These are phyloP conservation scores for Pygmarrhopalites habei DNA, from an alignment of 1,140 invertebrate genomes.

Conservation along the genomic window DNA sequence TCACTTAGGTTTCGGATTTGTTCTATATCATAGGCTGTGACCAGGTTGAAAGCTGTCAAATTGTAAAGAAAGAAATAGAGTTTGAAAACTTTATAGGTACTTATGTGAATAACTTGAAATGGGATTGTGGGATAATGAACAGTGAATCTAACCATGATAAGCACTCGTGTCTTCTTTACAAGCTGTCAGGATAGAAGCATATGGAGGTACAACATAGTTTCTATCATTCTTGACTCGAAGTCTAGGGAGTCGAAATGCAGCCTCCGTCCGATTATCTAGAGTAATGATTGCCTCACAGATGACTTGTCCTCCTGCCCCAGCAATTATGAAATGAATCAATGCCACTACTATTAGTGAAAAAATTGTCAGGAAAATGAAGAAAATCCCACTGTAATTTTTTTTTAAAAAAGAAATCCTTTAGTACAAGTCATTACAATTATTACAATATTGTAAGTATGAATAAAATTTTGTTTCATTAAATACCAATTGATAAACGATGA, in stretches of 20 bases:
- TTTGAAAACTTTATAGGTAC: too few relatives aligned
- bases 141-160: too few relatives aligned
- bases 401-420: background rate
- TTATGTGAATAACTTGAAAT: too few relatives aligned
- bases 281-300: slow-evolving; percentile 27
- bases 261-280: slow-evolving; percentile 33
- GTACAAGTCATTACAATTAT: background rate
- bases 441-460: background rate
- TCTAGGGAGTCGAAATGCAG: slow-evolving; percentile 23
- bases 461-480: background rate
- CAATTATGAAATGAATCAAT: slow-evolving; percentile 21
- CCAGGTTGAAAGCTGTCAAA: slow-evolving; percentile 29
- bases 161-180: slow-evolving; percentile 23
- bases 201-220: slow-evolving; percentile 28
- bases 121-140: too few relatives aligned
- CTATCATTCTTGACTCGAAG: slow-evolving; percentile 17
- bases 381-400: slow-evolving; percentile 25
- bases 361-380: slow-evolving; percentile 29
- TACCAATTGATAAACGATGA: slow-evolving; percentile 35
- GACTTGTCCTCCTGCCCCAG: slow-evolving; percentile 26
- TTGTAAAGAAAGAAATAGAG: too few relatives aligned
- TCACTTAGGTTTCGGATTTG: slow-evolving; percentile 18
- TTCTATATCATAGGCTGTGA: slow-evolving; percentile 24
- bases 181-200: slow-evolving; percentile 17
- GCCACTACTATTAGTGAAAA: slow-evolving; percentile 15